Evolutionary conservation across 2,113 vertebrate genomes (phyloP), one percentile per base, ranked within the genome.

Genomic region (Sturnus vulgaris): DNA sequence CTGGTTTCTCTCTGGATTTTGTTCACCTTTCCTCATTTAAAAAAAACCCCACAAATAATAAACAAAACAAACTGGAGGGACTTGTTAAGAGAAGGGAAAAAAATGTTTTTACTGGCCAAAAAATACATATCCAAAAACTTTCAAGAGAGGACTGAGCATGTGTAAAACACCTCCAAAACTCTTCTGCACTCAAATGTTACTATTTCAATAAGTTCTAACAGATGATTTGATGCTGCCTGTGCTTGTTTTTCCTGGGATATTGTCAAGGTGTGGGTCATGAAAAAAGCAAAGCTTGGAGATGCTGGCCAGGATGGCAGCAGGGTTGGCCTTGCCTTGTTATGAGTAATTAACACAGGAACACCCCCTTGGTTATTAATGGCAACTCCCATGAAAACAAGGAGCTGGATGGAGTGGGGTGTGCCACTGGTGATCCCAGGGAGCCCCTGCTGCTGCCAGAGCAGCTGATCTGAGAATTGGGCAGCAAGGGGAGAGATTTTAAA

Each of bases 221-320:
- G 35, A 84, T 93, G 61, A 42, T 86, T 78, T 63, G 65, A 75
- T 14, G 82, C 80, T 83, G 80, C 46, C 25, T 80, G 4, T 25
- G 55, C 42, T 81, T 81, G 56, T 91, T 96, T 93, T 91, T 63
- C 49, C 76, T 84, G 81, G 68, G 91, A 39, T 59, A 15, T n/a
- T 59, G 42, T 91, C 60, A 55, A 92, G 59, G 37, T 66, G 44
- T 2, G 15, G 69, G n/a, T 65, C 66, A 61, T 53, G 53, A 33
- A 61, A 42, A 89, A 83, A 88, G 18, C 89, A 86, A 66, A 57
- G 40, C 40, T 64, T 52, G 66, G 23, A 82, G 55, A 23, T 6
- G 10, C 7, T 2, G 22, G 57, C 53, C 39, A 46, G 53, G 35
- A 11, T 72, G 66, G n/a, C 79, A 82, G 22, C 8, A 4, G 4